These are phyloP conservation scores for Morone chrysops DNA, from an alignment of 2,113 vertebrate species.

Conservation along the genomic window DNA sequence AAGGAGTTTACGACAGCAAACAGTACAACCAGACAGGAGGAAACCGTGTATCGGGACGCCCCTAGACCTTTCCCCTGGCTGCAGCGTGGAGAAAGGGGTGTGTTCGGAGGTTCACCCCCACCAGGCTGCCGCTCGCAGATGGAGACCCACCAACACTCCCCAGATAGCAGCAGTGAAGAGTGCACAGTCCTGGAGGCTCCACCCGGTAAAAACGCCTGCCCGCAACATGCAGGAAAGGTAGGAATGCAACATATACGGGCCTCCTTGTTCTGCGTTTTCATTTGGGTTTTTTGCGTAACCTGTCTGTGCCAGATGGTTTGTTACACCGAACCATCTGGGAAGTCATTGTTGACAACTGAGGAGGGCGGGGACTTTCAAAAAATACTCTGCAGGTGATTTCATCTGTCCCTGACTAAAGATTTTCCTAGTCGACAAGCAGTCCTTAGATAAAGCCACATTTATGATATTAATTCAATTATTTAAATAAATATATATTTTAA, in stretches of 20 bases:
- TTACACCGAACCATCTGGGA: no score
- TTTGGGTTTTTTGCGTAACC: no score
- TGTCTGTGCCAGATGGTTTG: no score
- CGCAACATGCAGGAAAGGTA: conserved; percentile 74
- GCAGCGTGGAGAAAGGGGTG: conserved; percentile 51
- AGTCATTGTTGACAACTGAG: no score
- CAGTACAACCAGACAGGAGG: background rate
- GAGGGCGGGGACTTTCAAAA: no score
- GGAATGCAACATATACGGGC: background rate
- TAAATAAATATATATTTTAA: no score
- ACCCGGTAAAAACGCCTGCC: conserved; percentile 72
- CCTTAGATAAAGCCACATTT: no score
- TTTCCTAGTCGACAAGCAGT: no score
- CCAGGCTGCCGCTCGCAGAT: conserved; percentile 65
- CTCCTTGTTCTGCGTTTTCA: no score
- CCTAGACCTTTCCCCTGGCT: conserved; percentile 49
- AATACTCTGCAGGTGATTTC: no score
- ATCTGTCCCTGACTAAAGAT: no score
- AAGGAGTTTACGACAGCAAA: background rate
- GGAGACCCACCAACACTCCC: conserved; percentile 80
- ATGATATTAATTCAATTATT: no score
- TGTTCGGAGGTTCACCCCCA: conserved; percentile 52
- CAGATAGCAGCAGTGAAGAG: conserved; percentile 83
- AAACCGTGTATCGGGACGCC: background rate
- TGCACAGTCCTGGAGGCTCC: conserved; percentile 82